Evolutionary conservation across 2,888 invertebrate species (phyloP).

Genomic region (Criorhina ranunculi): DNA sequence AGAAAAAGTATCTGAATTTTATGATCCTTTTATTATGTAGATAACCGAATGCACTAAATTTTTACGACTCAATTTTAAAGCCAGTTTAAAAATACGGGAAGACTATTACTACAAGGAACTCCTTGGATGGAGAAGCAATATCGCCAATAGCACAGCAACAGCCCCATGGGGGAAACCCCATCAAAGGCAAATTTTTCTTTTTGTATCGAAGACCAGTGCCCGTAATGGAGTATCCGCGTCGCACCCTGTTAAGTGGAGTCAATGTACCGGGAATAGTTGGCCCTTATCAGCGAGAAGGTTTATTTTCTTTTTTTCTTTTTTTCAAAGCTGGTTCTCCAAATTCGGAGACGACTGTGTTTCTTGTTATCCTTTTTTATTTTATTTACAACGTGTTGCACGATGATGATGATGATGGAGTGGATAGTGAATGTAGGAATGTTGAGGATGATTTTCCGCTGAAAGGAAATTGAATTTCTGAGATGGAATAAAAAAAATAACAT

Average conservation of each 20-base stretch:
- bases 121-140: constrained; percentile 28
- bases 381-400: constrained; percentile 66
- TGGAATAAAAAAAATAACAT: constrained; percentile 5
- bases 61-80: constrained; percentile 69
- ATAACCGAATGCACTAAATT: constrained; percentile 66
- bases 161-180: constrained; percentile 34
- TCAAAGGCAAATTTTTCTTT: constrained; percentile 29
- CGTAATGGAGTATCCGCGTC: not conserved
- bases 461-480: constrained; percentile 72
- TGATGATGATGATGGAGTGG: constrained; percentile 66
- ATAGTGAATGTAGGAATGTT: constrained; percentile 41
- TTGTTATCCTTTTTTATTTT: constrained; percentile 26
- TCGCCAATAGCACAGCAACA: constrained; percentile 24
- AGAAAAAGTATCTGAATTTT: constrained; percentile 60
- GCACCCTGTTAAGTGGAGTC: constrained; percentile 54
- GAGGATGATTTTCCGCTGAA: constrained; percentile 63
- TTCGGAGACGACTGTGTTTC: constrained; percentile 42
- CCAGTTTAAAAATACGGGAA: constrained; percentile 56
- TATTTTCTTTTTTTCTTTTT: constrained; percentile 9
- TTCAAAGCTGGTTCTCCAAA: constrained; percentile 34
- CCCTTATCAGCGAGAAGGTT: constrained; percentile 31
- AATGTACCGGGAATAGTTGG: constrained; percentile 65
- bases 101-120: constrained; percentile 34
- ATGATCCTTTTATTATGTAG: constrained; percentile 68
- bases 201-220: constrained; percentile 13